Percentiles rank a stretch among this genome's conserved stretches.
Evolutionary conservation across 37 sponge, comb jelly and placozoan genomes (phyloP).

Genomic region (Ephydatia muelleri): DNA sequence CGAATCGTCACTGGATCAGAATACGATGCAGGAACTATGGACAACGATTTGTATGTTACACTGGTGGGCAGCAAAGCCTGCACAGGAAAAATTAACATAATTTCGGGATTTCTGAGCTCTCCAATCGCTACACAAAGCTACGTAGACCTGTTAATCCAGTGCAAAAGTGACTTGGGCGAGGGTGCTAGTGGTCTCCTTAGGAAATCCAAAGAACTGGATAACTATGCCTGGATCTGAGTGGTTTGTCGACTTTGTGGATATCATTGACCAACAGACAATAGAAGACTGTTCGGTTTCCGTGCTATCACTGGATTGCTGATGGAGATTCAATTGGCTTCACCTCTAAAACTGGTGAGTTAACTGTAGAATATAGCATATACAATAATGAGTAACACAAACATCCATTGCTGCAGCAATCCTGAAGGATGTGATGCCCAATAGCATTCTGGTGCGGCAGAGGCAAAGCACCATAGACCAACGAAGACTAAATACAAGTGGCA

Average conservation of each 20-base stretch:
- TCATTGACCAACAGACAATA: background rate
- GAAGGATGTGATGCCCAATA: slow-evolving; percentile 15
- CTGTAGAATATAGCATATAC: too few species aligned
- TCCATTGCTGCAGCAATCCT: background rate
- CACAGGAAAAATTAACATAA: background rate
- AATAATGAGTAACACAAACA: too few species aligned
- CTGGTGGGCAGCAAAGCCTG: slow-evolving; percentile 29
- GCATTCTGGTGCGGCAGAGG: slow-evolving; percentile 20
- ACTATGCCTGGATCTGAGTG: background rate
- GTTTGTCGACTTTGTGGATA: slow-evolving; percentile 29
- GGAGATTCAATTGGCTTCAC: slow-evolving; percentile 2
- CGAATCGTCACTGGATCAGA: slow-evolving; percentile 33
- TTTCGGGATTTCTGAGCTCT: background rate
- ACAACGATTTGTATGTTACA: background rate
- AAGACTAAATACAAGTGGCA: slow-evolving; percentile 34
- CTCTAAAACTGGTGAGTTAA: slow-evolving; percentile 20
- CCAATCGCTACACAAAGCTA: background rate
- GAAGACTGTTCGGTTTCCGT: slow-evolving; percentile 16
- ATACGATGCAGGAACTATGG: slow-evolving; percentile 5
- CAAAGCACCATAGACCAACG: background rate
- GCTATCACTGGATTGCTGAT: slow-evolving; percentile 52
- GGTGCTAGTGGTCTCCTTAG: slow-evolving; percentile 30
- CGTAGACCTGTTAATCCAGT: slow-evolving; percentile 38
- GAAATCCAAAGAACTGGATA: slow-evolving; percentile 2
- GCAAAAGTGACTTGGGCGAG: slow-evolving; percentile 26